Conservation (phyloP, 2,888 invertebrate species). For the Chaetogeoica ovagalla region DNA sequence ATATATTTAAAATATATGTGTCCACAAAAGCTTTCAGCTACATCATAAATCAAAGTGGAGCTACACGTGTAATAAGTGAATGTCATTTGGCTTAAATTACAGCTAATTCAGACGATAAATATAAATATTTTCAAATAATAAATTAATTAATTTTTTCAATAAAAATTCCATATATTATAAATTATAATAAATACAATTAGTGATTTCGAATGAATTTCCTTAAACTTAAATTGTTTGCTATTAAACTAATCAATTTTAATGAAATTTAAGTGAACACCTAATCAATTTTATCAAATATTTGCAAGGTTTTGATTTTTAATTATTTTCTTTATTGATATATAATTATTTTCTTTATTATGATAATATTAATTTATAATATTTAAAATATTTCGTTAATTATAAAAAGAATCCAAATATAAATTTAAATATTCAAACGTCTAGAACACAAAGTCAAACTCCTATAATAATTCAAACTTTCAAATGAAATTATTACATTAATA, state of each 20-base stretch:
- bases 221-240: neutral
- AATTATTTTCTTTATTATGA: neutral
- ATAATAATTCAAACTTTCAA: neutral
- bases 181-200: too few relatives aligned
- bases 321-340: neutral
- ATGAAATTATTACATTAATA: too few relatives aligned
- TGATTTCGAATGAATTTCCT: neutral
- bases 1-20: neutral
- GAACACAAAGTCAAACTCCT: neutral
- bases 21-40: neutral
- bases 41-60: neutral
- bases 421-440: neutral
- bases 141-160: neutral
- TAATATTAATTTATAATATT: neutral
- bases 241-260: too few relatives aligned
- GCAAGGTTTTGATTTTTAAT: neutral
- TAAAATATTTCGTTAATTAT: neutral
- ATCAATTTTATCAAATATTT: neutral
- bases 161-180: too few relatives aligned
- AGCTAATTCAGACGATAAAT: neutral
- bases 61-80: neutral
- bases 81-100: neutral
- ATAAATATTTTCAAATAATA: neutral
- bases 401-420: neutral
- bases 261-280: neutral